Percentiles rank a stretch among this genome's conserved stretches.
These are phyloP conservation scores for Acrocyrtus sp. DNA, from an alignment of 2,888 invertebrate species.

Conservation along the genomic window DNA sequence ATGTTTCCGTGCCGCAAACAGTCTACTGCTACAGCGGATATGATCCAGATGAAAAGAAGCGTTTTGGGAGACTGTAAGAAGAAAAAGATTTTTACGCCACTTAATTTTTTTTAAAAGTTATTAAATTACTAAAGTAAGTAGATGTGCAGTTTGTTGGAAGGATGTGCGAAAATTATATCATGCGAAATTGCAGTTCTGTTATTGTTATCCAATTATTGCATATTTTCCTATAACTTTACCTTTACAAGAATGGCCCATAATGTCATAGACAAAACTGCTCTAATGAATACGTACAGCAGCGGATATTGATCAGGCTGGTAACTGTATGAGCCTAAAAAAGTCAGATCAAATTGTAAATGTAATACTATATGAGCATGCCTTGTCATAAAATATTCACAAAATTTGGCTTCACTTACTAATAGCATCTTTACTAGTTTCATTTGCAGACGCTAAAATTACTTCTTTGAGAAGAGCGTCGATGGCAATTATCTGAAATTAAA, in stretches of 20 bases:
- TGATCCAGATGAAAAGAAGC: conserved; percentile 37
- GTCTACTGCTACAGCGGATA: conserved; percentile 36
- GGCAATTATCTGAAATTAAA: conserved; percentile 41
- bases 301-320: conserved; percentile 39
- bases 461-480: conserved; percentile 44
- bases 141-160: too few relatives aligned
- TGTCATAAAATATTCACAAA: background rate
- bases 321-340: conserved; percentile 33
- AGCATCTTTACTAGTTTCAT: conserved; percentile 11
- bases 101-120: too few relatives aligned
- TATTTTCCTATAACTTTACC: too few relatives aligned
- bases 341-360: background rate
- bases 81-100: background rate
- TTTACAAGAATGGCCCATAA: conserved; percentile 34
- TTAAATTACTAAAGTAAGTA: too few relatives aligned
- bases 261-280: conserved; percentile 27
- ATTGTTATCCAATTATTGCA: too few relatives aligned
- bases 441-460: conserved; percentile 22
- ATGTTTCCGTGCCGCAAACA: conserved; percentile 43
- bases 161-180: too few relatives aligned
- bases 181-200: too few relatives aligned
- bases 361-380: background rate
- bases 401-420: conserved; percentile 16
- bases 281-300: conserved; percentile 33
- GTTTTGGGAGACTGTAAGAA: conserved; percentile 31